These are phyloP conservation scores for Periophthalmodon schlosseri DNA, from an alignment of 2,113 vertebrate species.

Conservation along the genomic window DNA sequence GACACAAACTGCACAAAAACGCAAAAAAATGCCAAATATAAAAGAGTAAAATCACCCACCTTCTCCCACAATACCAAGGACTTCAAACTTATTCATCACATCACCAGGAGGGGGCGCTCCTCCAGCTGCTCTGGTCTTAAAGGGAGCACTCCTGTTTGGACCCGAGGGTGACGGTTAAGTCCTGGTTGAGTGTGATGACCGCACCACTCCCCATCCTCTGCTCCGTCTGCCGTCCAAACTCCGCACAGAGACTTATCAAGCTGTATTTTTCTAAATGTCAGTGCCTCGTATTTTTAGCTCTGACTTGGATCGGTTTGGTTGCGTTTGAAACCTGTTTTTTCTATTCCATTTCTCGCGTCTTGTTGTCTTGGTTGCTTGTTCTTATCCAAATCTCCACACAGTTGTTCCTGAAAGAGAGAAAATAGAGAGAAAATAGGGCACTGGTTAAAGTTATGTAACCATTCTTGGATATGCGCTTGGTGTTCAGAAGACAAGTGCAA, in stretches of 20 bases:
- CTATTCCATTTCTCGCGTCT: conserved; percentile 38
- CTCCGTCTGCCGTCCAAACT: not conserved
- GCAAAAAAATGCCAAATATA: conserved; percentile 8
- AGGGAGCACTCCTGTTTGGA: conserved; percentile 40
- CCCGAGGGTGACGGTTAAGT: conserved; percentile 30
- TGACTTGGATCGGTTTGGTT: not conserved
- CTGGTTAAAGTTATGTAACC: conserved; percentile 10
- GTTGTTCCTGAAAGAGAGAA: conserved; percentile 35
- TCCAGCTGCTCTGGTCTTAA: conserved; percentile 85
- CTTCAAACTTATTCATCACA: conserved; percentile 99
- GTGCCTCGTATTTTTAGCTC: conserved; percentile 25
- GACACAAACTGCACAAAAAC: not conserved
- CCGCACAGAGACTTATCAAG: conserved; percentile 2
- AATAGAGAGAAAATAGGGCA: conserved; percentile 30
- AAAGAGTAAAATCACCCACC: conserved; percentile 80
- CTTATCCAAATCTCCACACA: conserved; percentile 34
- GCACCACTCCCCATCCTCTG: conserved; percentile 52
- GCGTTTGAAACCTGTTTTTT: conserved; percentile 2
- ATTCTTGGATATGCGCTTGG: not conserved
- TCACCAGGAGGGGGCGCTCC: conserved; percentile 93
- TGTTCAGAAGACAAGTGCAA: not conserved
- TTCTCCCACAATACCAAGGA: conserved; percentile 99
- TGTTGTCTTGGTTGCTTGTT: not conserved
- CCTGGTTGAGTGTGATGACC: conserved; percentile 37
- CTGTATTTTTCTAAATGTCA: conserved; percentile 7